These are phyloP conservation scores for Gastracanthus pulcherrimus DNA, from an alignment of 2,888 invertebrate species.

Conservation along the genomic window DNA sequence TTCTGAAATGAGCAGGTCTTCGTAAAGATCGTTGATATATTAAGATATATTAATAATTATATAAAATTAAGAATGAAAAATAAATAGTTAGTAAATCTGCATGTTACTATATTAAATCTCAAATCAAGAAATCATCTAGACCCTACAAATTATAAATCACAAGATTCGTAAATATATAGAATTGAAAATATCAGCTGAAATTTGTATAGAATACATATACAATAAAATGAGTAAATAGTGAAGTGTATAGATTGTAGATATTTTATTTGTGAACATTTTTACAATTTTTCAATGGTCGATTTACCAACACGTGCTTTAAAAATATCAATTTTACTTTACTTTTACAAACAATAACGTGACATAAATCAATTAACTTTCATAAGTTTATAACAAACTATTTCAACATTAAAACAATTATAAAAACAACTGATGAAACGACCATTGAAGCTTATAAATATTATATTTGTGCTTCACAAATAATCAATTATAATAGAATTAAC, in stretches of 20 bases:
- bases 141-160: not conserved
- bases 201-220: not conserved
- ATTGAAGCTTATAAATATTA: too few relatives aligned
- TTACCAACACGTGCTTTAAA: not conserved
- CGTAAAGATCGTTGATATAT: too few relatives aligned
- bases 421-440: too few relatives aligned
- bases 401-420: too few relatives aligned
- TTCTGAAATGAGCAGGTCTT: too few relatives aligned
- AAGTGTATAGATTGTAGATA: not conserved
- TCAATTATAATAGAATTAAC: too few relatives aligned
- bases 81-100: not conserved
- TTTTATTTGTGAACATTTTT: not conserved
- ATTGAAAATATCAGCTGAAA: not conserved
- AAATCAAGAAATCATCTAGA: not conserved
- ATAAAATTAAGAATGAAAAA: too few relatives aligned
- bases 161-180: constrained; percentile 20
- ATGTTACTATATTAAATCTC: not conserved
- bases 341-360: too few relatives aligned
- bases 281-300: not conserved
- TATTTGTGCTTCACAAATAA: not conserved
- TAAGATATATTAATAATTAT: too few relatives aligned
- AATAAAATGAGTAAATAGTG: not conserved
- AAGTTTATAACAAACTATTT: too few relatives aligned
- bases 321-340: too few relatives aligned
- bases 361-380: too few relatives aligned